Evolutionary conservation across 2,113 vertebrate genomes (phyloP).

Genomic region (Brachypteracias leptosomus): DNA sequence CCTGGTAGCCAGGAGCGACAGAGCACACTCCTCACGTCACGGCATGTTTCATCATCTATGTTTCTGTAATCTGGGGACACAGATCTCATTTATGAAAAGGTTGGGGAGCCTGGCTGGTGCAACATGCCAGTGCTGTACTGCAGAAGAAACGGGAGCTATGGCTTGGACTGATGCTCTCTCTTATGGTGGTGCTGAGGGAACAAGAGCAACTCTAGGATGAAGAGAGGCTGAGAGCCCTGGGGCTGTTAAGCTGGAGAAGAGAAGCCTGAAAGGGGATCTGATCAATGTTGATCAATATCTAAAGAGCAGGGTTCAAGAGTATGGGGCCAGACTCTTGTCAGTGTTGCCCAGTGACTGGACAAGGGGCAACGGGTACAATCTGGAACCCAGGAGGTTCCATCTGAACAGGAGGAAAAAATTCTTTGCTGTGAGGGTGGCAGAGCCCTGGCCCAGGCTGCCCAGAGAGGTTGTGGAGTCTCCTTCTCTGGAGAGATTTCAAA

Average conservation of each 20-base stretch:
- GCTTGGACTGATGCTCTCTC: background rate
- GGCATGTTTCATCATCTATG: accelerated
- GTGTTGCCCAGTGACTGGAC: background rate
- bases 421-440: background rate
- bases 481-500: background rate
- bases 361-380: background rate
- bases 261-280: background rate
- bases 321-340: background rate
- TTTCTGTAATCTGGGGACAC: background rate
- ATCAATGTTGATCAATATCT: background rate
- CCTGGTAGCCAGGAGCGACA: background rate
- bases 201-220: background rate
- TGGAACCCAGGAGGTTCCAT: background rate
- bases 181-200: background rate
- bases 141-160: accelerated
- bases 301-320: background rate
- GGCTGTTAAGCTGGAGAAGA: background rate
- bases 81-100: background rate
- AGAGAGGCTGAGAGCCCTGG: background rate
- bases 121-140: background rate
- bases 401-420: background rate
- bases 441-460: background rate
- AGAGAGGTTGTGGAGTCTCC: background rate
- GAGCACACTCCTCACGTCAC: accelerated
- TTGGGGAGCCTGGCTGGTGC: background rate